These are phyloP conservation scores for Eufriesea mexicana DNA, from an alignment of 1,140 invertebrate species.

Conservation along the genomic window DNA sequence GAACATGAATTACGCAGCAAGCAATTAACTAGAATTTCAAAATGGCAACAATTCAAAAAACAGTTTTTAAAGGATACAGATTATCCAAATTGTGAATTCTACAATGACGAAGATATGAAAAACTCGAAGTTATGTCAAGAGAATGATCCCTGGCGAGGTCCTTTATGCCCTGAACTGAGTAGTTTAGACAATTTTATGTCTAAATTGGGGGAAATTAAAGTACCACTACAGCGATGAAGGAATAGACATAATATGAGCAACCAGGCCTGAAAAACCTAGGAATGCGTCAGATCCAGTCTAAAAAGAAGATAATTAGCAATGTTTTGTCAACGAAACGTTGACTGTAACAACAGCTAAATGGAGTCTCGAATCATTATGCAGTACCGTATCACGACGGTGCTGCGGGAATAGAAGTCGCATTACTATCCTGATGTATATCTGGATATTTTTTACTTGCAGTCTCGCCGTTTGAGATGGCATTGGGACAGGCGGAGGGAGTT, in stretches of 20 bases:
- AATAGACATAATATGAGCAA: neutral
- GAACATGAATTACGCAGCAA: slow-evolving; percentile 78
- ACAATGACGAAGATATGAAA: slow-evolving; percentile 15
- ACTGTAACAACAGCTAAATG: neutral
- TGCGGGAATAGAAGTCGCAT: slow-evolving; percentile 43
- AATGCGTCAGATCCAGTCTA: neutral
- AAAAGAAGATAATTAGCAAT: neutral
- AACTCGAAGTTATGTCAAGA: neutral
- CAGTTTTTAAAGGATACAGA: slow-evolving; percentile 60
- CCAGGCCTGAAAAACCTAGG: slow-evolving; percentile 48
- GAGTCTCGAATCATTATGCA: neutral
- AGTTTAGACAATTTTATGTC: slow-evolving; percentile 76
- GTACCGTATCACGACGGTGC: neutral
- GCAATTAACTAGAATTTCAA: slow-evolving; percentile 75
- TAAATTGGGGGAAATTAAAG: slow-evolving; percentile 70
- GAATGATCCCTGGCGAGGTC: slow-evolving; percentile 60
- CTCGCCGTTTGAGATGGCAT: slow-evolving; percentile 79
- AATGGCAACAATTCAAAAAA: slow-evolving; percentile 77
- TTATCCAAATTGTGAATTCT: slow-evolving; percentile 24
- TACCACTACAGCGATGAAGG: slow-evolving; percentile 70
- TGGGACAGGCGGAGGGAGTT: slow-evolving; percentile 54
- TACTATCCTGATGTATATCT: slow-evolving; percentile 72
- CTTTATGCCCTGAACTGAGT: slow-evolving; percentile 69
- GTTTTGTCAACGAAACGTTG: neutral
- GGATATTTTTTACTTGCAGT: slow-evolving; percentile 81